Conservation (phyloP, 1,140 invertebrate genomes). For the Drosophila melanica region DNA sequence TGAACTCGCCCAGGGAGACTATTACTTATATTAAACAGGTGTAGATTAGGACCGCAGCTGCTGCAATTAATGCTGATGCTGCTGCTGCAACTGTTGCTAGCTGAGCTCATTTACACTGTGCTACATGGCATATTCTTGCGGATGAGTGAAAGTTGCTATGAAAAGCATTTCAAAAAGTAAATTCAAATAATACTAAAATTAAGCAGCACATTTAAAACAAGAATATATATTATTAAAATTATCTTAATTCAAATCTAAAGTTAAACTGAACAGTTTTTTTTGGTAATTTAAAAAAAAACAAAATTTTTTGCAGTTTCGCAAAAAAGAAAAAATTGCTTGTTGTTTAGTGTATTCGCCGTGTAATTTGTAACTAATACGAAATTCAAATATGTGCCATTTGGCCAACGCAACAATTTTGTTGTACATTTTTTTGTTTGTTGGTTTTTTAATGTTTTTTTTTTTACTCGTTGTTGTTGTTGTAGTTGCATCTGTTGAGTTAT, state of each 20-base stretch:
- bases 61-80: not conserved
- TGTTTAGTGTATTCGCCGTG: slow-evolving; percentile 38
- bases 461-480: slow-evolving; percentile 6
- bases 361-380: slow-evolving; percentile 60
- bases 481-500: slow-evolving; percentile 71
- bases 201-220: no score
- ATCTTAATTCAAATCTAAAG: no score
- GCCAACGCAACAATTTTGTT: slow-evolving; percentile 63
- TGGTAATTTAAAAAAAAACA: no score
- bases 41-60: slow-evolving; percentile 44
- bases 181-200: no score
- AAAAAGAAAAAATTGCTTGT: not conserved
- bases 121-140: not conserved
- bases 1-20: slow-evolving; percentile 9
- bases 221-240: no score
- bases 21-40: slow-evolving; percentile 44
- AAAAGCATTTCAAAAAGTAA: no score
- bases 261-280: no score
- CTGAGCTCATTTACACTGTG: slow-evolving; percentile 53
- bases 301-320: no score
- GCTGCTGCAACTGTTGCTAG: slow-evolving; percentile 28
- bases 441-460: not conserved
- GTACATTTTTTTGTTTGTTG: not conserved
- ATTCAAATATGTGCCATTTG: slow-evolving; percentile 78
- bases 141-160: not conserved